phyloP scores from a whole-genome alignment of 1,140 invertebrate species.

The Meloidogyne hapla region DNA sequence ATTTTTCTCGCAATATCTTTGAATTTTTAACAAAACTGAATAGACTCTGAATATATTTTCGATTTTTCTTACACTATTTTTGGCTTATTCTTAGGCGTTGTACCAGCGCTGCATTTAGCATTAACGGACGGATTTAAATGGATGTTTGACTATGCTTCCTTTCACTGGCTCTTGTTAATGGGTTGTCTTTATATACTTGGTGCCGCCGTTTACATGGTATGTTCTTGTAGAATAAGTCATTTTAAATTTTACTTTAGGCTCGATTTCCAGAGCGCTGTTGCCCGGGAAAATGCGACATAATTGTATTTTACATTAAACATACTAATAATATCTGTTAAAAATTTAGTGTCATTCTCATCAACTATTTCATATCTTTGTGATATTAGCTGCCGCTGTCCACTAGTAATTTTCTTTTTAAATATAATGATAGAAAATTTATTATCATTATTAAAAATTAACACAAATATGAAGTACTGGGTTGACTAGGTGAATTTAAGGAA shows the following conservation, averaged over 20 bases:
- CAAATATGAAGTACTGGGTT: no score
- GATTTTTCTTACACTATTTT: no score
- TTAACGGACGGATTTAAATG: constrained; percentile 67
- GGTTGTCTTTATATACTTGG: constrained; percentile 88
- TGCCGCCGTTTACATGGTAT: constrained; percentile 79
- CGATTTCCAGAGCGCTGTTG: constrained; percentile 94
- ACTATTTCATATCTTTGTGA: constrained; percentile 96
- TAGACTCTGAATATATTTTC: no score
- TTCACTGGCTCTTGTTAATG: constrained; percentile 94
- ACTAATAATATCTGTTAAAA: not conserved
- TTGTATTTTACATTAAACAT: constrained; percentile 18
- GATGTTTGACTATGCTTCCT: constrained; percentile 73
- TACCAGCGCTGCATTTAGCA: constrained; percentile 68
- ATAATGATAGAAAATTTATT: no score
- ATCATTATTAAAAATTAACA: no score
- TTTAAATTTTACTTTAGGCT: constrained; percentile 68
- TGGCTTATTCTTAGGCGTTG: constrained; percentile 55
- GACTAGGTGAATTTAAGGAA: no score
- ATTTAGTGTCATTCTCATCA: constrained; percentile 92
- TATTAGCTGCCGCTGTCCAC: constrained; percentile 94
- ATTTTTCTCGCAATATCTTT: not conserved
- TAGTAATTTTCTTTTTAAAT: no score
- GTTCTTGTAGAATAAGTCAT: not conserved
- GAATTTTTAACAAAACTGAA: no score
- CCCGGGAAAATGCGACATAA: constrained; percentile 96